Percentiles rank a stretch among this genome's conserved stretches.
Conservation (phyloP, 1,140 invertebrate genomes). For the Spodoptera litura region DNA sequence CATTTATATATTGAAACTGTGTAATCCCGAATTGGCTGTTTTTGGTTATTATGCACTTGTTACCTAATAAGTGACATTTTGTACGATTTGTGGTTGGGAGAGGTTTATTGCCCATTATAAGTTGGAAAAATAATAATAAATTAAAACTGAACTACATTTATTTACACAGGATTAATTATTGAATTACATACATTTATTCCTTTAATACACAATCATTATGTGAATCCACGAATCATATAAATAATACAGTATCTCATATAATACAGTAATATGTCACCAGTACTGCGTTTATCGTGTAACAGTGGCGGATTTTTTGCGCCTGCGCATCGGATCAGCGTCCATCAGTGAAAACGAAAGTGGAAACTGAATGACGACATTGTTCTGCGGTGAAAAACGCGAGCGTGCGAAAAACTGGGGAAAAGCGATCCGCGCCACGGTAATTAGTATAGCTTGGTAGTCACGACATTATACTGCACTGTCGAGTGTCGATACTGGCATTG, state of each 20-base stretch:
- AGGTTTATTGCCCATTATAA: too few species aligned
- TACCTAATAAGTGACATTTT: too few species aligned
- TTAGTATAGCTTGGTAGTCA: constrained; percentile 20
- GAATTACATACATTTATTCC: too few species aligned
- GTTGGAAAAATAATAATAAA: too few species aligned
- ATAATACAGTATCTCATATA: constrained; percentile 18
- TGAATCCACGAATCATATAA: not conserved
- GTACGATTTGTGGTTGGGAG: too few species aligned
- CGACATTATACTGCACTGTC: not conserved
- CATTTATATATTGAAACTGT: too few species aligned
- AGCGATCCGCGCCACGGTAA: constrained; percentile 18
- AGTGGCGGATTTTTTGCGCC: constrained; percentile 58
- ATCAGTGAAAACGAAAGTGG: constrained; percentile 82
- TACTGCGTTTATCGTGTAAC: constrained; percentile 27
- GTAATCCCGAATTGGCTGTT: too few species aligned
- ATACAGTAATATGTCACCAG: constrained; percentile 19
- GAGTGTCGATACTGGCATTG: not conserved
- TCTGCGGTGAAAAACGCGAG: constrained; percentile 69
- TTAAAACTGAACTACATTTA: too few species aligned
- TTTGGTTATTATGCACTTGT: too few species aligned
- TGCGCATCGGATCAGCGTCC: constrained; percentile 55
- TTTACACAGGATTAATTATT: too few species aligned
- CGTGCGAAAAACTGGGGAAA: constrained; percentile 69
- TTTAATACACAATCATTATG: too few species aligned
- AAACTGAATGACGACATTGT: constrained; percentile 83